A percentile compares a stretch with the other conserved stretches of the same genome.
These are phyloP conservation scores for Ascidia mentula DNA, from an alignment of 23 tunicate species.

Conservation along the genomic window DNA sequence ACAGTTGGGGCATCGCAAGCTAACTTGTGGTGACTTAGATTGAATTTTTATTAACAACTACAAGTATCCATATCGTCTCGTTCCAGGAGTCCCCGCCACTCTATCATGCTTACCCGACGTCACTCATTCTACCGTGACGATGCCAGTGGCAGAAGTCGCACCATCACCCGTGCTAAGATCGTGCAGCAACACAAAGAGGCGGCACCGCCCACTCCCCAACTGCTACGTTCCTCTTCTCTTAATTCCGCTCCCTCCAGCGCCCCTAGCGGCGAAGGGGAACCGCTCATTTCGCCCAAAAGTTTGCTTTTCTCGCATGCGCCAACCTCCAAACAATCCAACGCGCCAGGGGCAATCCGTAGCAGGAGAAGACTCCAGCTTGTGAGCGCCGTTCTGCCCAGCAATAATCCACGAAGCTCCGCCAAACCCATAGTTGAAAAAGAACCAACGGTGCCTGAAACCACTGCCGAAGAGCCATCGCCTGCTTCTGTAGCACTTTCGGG, in stretches of 20 bases:
- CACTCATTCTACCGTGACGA: constrained; percentile 84
- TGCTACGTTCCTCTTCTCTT: constrained; percentile 4
- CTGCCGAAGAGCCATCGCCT: neutral
- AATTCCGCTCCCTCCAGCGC: neutral
- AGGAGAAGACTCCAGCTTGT: constrained; percentile 15
- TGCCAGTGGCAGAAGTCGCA: constrained; percentile 44
- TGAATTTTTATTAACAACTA: too few relatives aligned
- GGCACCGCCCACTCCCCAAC: constrained; percentile 58
- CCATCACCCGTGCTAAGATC: constrained; percentile 67
- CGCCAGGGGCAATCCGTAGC: neutral
- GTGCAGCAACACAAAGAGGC: constrained; percentile 81
- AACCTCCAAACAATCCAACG: constrained; percentile 8
- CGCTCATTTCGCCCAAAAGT: constrained; percentile 43
- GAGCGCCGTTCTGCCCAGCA: neutral
- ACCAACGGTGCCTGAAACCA: neutral
- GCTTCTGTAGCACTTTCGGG: neutral
- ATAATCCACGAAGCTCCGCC: neutral
- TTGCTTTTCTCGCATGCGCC: constrained; percentile 37
- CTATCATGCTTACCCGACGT: constrained; percentile 69
- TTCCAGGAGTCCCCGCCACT: constrained; percentile 80
- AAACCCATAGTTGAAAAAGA: neutral
- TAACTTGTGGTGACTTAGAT: too few relatives aligned
- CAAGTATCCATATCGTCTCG: neutral
- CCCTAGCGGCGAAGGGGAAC: neutral
- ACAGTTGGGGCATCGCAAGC: too few relatives aligned